Conservation (phyloP, 1,140 invertebrate genomes). For the Pogonus chalceus region DNA sequence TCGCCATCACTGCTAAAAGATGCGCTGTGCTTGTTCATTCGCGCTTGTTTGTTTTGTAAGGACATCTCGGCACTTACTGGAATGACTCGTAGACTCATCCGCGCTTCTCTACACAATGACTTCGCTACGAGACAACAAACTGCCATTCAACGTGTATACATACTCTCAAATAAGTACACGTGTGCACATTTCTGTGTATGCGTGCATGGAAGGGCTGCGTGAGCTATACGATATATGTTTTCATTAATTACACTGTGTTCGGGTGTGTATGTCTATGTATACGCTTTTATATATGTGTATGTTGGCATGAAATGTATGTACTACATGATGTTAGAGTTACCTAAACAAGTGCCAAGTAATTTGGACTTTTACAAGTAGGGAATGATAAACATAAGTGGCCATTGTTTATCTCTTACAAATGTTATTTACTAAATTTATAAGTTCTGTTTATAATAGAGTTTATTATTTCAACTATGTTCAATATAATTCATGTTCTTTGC, state of each 20-base stretch:
- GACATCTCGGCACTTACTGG: conserved; percentile 2
- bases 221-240: not conserved
- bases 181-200: not conserved
- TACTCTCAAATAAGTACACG: not conserved
- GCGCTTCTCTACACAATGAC: not conserved
- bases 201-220: not conserved
- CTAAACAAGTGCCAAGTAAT: too few relatives aligned
- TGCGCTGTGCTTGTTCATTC: not conserved
- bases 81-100: conserved; percentile 1
- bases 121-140: not conserved
- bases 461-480: too few relatives aligned
- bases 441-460: too few relatives aligned
- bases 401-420: too few relatives aligned
- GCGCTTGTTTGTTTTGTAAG: conserved; percentile 3
- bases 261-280: too few relatives aligned
- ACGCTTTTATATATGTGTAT: too few relatives aligned
- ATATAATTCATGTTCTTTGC: too few relatives aligned
- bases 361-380: too few relatives aligned
- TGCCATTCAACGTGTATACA: not conserved
- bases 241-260: not conserved
- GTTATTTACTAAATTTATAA: too few relatives aligned
- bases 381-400: too few relatives aligned
- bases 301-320: too few relatives aligned
- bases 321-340: too few relatives aligned
- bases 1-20: not conserved